Evolutionary conservation across 2,797 vertebrate genomes (phyloP).

Genomic region (Hyperoplus lanceolatus): DNA sequence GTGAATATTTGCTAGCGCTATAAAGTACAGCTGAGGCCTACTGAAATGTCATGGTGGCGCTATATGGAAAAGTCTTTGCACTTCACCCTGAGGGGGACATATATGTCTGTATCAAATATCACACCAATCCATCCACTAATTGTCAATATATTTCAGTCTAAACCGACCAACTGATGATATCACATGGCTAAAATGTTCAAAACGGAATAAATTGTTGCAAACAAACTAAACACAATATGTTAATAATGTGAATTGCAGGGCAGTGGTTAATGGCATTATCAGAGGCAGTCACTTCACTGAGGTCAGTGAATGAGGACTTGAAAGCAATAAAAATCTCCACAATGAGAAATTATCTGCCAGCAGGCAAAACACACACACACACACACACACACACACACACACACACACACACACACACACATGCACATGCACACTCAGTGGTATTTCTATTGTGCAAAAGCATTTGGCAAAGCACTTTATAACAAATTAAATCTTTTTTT

Average conservation of each 20-base stretch:
- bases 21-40: neutral
- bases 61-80: neutral
- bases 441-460: slow-evolving; percentile 25
- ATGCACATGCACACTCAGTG: neutral
- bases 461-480: slow-evolving; percentile 22
- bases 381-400: neutral
- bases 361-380: slow-evolving; percentile 5
- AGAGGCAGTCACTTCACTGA: slow-evolving; percentile 71
- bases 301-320: slow-evolving; percentile 68
- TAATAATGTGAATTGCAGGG: slow-evolving; percentile 49
- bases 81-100: neutral
- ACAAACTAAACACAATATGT: neutral
- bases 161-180: neutral
- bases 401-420: neutral
- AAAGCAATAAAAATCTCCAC: slow-evolving; percentile 66
- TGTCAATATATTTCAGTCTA: neutral
- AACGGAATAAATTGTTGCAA: neutral
- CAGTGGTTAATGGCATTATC: slow-evolving; percentile 76
- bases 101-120: neutral
- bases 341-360: slow-evolving; percentile 59
- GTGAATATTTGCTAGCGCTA: neutral
- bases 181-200: neutral
- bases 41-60: neutral
- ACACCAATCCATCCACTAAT: neutral
- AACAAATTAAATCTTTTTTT: slow-evolving; percentile 9